Base-by-base conservation (phyloP, 2,888 invertebrate species). In the Pristionchus japonicus region DNA sequence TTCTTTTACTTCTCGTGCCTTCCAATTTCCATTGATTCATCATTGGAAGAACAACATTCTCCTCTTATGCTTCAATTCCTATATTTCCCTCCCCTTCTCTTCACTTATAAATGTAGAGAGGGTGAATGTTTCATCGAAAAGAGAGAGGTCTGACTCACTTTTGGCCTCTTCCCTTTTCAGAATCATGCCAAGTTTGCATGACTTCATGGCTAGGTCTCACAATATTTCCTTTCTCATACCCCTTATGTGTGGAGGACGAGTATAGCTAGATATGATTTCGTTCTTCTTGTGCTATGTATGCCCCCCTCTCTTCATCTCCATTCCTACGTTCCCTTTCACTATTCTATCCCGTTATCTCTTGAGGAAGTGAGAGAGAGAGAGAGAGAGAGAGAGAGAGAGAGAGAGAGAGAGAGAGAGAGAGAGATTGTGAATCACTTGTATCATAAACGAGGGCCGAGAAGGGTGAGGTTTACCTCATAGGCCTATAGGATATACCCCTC, bases 51-150 rank as follows among this genome's bases (percentile, higher is more conserved):
- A 43, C 74, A 40, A n/a, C n/a, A 20, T 40, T 40, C 74, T 74
- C 15, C 74, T 74, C 70, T 27, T 40, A n/a, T 74, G 40, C 40
- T 40, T 40, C 74, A 15, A 40, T 74, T 74, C 40, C 74, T 27
- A 74, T 74, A 74, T 74, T 74, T 43, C 20, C 43, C 74, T 74
- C 40, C 23, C 40, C 40, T 40, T 43, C 74, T 74, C 74, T 74
- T 74, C 40, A 74, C 74, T 74, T 74, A 74, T 74, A 74, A 74
- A 74, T 74, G 74, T 40, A 74, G 74, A 74, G 74, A 74, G 74
- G 31, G 74, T 40, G 74, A 74, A 74, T 74, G 74, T 40, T 74
- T 40, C 40, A 74, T 74, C 37, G 40, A 67, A 27, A 34, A 34
- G 74, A 74, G 40, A 74, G 74, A 31, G n/a, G 74, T 34, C 23